These are phyloP conservation scores for Camptogramma bilineatum DNA, from an alignment of 2,888 invertebrate species.

Conservation along the genomic window DNA sequence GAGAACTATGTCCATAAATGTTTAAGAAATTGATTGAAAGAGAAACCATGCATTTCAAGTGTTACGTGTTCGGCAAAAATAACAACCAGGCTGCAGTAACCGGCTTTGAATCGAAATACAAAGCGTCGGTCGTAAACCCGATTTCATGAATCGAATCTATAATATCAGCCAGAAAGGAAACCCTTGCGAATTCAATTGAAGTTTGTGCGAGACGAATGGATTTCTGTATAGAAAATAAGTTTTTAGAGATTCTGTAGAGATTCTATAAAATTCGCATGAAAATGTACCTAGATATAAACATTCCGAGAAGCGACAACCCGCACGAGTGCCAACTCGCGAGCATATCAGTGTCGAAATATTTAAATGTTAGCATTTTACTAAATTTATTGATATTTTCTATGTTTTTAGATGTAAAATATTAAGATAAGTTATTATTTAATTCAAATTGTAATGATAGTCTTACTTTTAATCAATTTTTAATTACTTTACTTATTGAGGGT, in stretches of 20 bases:
- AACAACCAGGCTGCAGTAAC: slow-evolving; percentile 34
- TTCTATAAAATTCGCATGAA: slow-evolving; percentile 16
- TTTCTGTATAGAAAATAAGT: slow-evolving; percentile 1
- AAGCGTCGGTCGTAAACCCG: slow-evolving; percentile 27
- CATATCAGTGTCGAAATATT: slow-evolving; percentile 50
- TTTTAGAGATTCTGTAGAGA: neutral
- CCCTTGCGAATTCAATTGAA: slow-evolving; percentile 19
- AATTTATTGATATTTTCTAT: no score
- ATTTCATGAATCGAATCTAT: slow-evolving; percentile 31
- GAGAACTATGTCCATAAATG: slow-evolving; percentile 51
- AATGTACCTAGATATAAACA: slow-evolving; percentile 46
- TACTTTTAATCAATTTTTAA: no score
- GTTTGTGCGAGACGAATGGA: slow-evolving; percentile 23
- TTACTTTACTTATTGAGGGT: no score
- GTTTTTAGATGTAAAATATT: no score
- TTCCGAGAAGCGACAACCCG: slow-evolving; percentile 47
- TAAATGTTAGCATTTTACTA: no score
- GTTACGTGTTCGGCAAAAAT: slow-evolving; percentile 40
- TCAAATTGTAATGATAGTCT: no score
- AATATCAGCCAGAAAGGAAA: slow-evolving; percentile 15
- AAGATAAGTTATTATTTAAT: no score
- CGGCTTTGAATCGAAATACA: slow-evolving; percentile 37
- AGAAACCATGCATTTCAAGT: slow-evolving; percentile 58
- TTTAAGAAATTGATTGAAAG: slow-evolving; percentile 58
- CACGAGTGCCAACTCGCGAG: slow-evolving; percentile 58